Evolutionary conservation across 2,797 vertebrate species (phyloP).

Genomic region (Lagorchestes hirsutus): DNA sequence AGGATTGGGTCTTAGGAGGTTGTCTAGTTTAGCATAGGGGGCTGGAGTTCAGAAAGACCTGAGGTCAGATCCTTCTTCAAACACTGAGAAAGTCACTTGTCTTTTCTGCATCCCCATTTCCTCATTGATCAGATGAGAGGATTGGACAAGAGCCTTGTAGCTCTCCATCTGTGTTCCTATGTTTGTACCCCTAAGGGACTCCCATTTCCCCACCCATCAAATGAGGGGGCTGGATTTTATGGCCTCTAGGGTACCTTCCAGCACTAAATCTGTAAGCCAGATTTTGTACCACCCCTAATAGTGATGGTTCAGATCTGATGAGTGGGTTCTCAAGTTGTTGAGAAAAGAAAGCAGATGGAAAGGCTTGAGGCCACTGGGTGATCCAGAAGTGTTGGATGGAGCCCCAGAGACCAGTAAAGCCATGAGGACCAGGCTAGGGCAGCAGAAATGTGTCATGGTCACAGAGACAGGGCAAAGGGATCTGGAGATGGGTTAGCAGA

Average conservation of each 20-base stretch:
- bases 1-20: background rate
- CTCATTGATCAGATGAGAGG: background rate
- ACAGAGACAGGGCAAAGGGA: background rate
- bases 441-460: background rate
- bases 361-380: background rate
- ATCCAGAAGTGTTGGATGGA: background rate
- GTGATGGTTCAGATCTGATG: background rate
- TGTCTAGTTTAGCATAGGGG: rapidly evolving
- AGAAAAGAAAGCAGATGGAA: background rate
- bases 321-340: background rate
- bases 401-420: background rate
- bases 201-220: background rate
- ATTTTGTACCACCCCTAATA: background rate
- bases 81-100: background rate
- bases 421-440: background rate
- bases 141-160: background rate
- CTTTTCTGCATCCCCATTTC: background rate
- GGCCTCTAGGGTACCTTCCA: background rate
- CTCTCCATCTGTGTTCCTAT: background rate
- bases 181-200: background rate
- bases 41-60: background rate
- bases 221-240: background rate
- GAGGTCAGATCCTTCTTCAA: background rate
- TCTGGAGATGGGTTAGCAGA: background rate
- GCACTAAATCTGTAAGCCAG: background rate